Conservation (phyloP, 2,797 vertebrate species). For the Buphagus erythrorhynchus region DNA sequence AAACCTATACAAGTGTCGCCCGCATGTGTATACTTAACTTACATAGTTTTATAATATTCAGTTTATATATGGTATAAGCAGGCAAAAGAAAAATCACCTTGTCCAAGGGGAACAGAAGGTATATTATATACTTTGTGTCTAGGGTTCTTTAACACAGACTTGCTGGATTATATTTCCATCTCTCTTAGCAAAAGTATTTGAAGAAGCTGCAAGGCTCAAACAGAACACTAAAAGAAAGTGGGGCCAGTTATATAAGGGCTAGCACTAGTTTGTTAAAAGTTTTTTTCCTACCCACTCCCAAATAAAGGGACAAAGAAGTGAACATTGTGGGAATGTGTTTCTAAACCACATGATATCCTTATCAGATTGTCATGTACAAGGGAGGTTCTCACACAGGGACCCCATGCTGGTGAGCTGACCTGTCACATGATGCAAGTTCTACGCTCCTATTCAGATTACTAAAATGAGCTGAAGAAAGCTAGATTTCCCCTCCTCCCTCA, state of each 20-base stretch:
- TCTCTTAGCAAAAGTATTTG: slow-evolving; percentile 28
- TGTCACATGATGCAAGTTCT: slow-evolving; percentile 55
- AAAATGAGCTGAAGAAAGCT: slow-evolving; percentile 35
- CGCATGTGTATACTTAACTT: slow-evolving; percentile 22
- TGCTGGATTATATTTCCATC: slow-evolving; percentile 50
- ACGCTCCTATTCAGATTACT: slow-evolving; percentile 43
- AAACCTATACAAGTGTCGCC: slow-evolving; percentile 16
- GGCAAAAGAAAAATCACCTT: slow-evolving; percentile 56
- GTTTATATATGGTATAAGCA: slow-evolving; percentile 52
- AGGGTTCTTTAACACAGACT: slow-evolving; percentile 38
- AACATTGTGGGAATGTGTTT: slow-evolving; percentile 61
- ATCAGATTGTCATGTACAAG: slow-evolving; percentile 70
- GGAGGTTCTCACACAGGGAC: slow-evolving; percentile 63
- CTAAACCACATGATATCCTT: slow-evolving; percentile 70
- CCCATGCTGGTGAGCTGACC: slow-evolving; percentile 60
- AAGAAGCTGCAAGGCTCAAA: slow-evolving; percentile 39
- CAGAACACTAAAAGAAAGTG: not conserved
- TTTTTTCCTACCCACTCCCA: slow-evolving; percentile 21
- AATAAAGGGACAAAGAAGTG: slow-evolving; percentile 61
- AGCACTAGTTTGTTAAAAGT: not conserved
- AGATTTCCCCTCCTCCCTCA: not conserved
- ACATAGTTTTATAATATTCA: slow-evolving; percentile 22
- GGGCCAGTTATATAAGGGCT: slow-evolving; percentile 1
- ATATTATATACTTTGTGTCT: slow-evolving; percentile 32
- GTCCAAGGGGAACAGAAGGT: slow-evolving; percentile 28